A percentile compares a stretch with the other conserved stretches of the same genome.
Evolutionary conservation across 2,113 vertebrate species (phyloP).

Genomic region (Ciconia stormi): DNA sequence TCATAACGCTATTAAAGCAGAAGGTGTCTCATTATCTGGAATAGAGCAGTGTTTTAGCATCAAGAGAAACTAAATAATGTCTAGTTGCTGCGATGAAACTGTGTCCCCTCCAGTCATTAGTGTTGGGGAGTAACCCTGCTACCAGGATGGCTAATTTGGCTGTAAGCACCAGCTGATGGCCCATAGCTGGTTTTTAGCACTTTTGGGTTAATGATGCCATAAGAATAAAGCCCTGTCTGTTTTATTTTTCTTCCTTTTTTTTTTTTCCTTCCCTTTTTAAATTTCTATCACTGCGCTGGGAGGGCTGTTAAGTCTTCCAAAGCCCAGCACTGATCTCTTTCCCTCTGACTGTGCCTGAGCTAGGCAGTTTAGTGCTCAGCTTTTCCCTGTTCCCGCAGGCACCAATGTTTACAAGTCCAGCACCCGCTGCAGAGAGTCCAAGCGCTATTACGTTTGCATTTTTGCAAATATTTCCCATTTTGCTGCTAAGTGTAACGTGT

Average conservation of each 20-base stretch:
- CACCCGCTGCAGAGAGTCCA: too few species aligned
- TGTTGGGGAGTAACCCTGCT: background rate
- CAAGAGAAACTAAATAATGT: background rate
- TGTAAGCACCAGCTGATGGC: background rate
- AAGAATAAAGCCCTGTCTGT: background rate
- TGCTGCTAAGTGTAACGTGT: accelerated
- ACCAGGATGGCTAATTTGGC: background rate
- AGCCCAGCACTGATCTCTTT: background rate
- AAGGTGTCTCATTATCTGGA: background rate
- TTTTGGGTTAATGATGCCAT: background rate
- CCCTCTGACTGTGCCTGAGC: background rate
- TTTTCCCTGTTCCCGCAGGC: accelerated
- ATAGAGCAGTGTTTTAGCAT: background rate
- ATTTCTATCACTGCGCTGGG: background rate
- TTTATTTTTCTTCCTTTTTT: background rate
- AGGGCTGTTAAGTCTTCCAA: background rate
- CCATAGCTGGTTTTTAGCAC: background rate
- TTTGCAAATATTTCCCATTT: background rate
- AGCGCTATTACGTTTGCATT: too few species aligned
- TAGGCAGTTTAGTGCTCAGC: background rate
- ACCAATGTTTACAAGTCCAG: background rate
- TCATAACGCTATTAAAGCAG: background rate
- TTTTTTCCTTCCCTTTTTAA: background rate
- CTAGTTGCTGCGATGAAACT: background rate
- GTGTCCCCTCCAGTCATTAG: background rate